Conservation (phyloP, 2,888 invertebrate species). For the Drosophila rellima region DNA sequence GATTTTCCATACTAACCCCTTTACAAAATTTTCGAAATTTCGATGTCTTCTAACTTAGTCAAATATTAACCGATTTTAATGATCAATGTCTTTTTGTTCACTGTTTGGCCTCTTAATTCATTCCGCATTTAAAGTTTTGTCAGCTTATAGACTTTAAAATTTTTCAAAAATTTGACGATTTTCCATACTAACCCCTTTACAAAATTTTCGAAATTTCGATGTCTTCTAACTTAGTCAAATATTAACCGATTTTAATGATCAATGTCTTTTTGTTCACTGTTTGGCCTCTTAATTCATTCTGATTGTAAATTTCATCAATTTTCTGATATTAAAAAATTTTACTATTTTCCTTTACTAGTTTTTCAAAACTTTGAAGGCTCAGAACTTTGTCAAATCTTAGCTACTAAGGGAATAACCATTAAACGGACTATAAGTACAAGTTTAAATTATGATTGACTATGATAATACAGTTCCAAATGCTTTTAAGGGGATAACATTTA, state of each 20-base stretch:
- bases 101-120: no score
- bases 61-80: not conserved
- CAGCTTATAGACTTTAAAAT: no score
- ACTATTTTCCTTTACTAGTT: no score
- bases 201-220: not conserved
- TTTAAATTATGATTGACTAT: not conserved
- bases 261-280: not conserved
- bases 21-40: not conserved
- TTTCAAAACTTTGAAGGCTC: no score
- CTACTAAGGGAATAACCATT: not conserved
- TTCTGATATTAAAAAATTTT: not conserved
- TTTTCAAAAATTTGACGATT: not conserved
- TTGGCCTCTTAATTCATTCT: not conserved
- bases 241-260: not conserved
- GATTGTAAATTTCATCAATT: not conserved
- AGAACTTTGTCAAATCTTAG: no score
- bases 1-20: not conserved
- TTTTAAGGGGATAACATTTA: constrained; percentile 8
- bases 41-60: not conserved
- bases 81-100: not conserved
- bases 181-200: not conserved
- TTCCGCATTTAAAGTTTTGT: not conserved
- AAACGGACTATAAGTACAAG: not conserved
- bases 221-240: not conserved
- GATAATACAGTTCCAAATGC: not conserved